These are phyloP conservation scores for Megaustenia siamemsis DNA, from an alignment of 2,888 invertebrate species.

Conservation along the genomic window DNA sequence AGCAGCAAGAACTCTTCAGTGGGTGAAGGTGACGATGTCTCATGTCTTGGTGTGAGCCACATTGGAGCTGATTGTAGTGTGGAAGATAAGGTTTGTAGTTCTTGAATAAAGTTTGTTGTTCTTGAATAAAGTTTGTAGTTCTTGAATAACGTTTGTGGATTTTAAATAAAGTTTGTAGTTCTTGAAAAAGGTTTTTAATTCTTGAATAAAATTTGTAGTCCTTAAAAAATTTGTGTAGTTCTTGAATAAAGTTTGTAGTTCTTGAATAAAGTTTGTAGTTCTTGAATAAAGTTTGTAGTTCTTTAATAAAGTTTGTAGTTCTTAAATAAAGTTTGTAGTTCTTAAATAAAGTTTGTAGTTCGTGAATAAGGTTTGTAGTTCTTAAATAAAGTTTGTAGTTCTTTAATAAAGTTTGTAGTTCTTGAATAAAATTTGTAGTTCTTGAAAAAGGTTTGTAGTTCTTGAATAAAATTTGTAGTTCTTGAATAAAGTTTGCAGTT, in stretches of 20 bases:
- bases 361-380: no score
- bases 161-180: no score
- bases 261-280: neutral
- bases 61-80: constrained; percentile 48
- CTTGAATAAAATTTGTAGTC: neutral
- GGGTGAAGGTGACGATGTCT: constrained; percentile 47
- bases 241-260: neutral
- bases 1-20: constrained; percentile 48
- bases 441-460: neutral
- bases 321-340: no score
- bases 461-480: neutral
- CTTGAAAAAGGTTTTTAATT: neutral
- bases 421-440: neutral
- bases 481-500: neutral
- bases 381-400: neutral
- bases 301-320: no score
- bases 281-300: neutral
- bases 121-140: neutral
- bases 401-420: neutral
- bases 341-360: no score
- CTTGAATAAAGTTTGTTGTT: neutral
- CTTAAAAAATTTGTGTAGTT: neutral
- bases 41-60: constrained; percentile 50
- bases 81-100: constrained; percentile 50
- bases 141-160: neutral